These are phyloP conservation scores for Erpornis zantholeuca DNA, from an alignment of 2,113 vertebrate species.

Conservation along the genomic window DNA sequence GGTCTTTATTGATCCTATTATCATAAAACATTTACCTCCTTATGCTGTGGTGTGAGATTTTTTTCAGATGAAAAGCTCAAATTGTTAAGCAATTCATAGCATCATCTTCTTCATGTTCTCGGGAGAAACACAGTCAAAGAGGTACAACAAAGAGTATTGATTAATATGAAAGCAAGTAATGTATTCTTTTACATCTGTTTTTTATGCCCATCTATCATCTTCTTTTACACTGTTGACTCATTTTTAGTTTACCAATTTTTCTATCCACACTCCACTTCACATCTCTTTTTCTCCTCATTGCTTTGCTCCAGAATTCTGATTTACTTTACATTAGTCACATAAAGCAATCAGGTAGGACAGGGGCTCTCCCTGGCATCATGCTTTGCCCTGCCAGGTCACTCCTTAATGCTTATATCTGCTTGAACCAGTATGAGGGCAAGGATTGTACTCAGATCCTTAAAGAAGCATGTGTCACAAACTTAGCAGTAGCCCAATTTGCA, in stretches of 20 bases:
- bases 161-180: background rate
- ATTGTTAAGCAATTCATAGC: background rate
- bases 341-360: background rate
- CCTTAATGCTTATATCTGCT: background rate
- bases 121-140: background rate
- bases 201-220: background rate
- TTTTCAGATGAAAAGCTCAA: background rate
- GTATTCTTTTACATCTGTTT: background rate
- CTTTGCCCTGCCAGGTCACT: background rate
- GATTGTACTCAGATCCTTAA: background rate
- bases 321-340: background rate
- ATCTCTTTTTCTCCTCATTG: background rate
- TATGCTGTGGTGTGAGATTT: background rate
- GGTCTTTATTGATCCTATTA: background rate
- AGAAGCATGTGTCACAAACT: background rate
- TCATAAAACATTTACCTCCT: background rate
- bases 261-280: background rate
- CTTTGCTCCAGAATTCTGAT: background rate
- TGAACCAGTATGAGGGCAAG: background rate
- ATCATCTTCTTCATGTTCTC: background rate
- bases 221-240: background rate
- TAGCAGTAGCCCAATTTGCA: background rate
- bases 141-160: background rate
- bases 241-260: background rate
- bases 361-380: background rate